These are phyloP conservation scores for Ctenochaetus hawaiiensis DNA, from an alignment of 2,797 vertebrate genomes.

Conservation along the genomic window DNA sequence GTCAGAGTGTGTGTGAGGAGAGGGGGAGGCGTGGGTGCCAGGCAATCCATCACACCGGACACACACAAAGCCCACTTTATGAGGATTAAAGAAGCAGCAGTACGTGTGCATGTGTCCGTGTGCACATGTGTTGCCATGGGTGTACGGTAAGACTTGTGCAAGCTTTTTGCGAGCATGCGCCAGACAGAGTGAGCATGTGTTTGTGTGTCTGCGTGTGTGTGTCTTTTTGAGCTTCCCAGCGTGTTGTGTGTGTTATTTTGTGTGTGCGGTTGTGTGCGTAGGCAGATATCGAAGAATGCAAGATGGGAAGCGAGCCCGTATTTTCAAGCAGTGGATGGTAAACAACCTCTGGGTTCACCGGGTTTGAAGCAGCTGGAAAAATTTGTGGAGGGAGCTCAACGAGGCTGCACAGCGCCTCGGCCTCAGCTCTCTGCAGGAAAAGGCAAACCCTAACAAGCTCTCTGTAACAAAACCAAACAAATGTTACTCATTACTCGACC, in stretches of 20 bases:
- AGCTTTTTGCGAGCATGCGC: constrained; percentile 14
- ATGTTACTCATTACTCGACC: constrained; percentile 46
- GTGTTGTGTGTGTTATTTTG: constrained; percentile 61
- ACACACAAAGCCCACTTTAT: constrained; percentile 82
- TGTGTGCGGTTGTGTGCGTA: constrained; percentile 66
- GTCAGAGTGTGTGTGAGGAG: constrained; percentile 66
- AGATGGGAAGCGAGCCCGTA: constrained; percentile 82
- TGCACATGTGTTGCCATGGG: constrained; percentile 63
- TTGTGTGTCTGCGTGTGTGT: constrained; percentile 11
- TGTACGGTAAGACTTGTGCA: constrained; percentile 45
- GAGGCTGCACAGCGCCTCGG: constrained; percentile 58
- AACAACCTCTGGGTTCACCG: constrained; percentile 86
- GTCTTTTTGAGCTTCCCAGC: constrained; percentile 39
- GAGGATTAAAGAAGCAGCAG: constrained; percentile 76
- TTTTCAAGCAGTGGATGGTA: constrained; percentile 84
- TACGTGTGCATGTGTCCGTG: constrained; percentile 51
- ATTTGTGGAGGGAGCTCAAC: constrained; percentile 77
- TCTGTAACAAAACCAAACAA: constrained; percentile 65
- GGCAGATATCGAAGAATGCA: constrained; percentile 83
- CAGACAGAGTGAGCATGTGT: neutral
- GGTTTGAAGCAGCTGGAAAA: constrained; percentile 88
- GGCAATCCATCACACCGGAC: constrained; percentile 82
- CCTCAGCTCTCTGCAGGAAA: constrained; percentile 60
- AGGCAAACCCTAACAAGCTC: constrained; percentile 71
- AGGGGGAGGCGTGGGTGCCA: constrained; percentile 58